phyloP scores from a whole-genome alignment of 2,888 invertebrate genomes.

The Cataglyphis altisquamis region DNA sequence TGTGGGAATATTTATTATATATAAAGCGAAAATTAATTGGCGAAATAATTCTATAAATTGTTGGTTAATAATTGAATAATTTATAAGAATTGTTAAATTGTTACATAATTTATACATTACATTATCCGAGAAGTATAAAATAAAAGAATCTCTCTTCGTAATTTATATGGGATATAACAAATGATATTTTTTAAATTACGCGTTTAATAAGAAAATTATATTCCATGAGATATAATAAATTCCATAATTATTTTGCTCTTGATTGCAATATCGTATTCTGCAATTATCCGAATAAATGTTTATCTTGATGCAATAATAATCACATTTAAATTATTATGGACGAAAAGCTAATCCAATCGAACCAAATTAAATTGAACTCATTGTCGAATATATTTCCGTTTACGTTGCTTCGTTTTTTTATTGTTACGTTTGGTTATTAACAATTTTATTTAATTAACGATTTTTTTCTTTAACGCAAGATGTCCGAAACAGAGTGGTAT shows the following conservation, averaged over 20 bases:
- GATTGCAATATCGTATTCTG: slow-evolving; percentile 39
- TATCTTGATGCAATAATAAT: slow-evolving; percentile 21
- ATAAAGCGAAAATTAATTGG: not conserved
- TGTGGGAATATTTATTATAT: not conserved
- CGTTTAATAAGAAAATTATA: not conserved
- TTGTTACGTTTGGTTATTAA: slow-evolving; percentile 32
- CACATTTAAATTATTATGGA: slow-evolving; percentile 27
- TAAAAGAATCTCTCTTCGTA: not conserved
- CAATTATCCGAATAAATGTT: slow-evolving; percentile 30
- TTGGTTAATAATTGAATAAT: slow-evolving; percentile 17
- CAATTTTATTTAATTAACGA: not conserved
- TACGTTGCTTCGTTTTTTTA: slow-evolving; percentile 25
- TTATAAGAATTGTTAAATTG: slow-evolving; percentile 17
- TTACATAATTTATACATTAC: not conserved
- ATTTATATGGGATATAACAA: not conserved
- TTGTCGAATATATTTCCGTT: slow-evolving; percentile 4
- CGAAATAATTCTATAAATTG: slow-evolving; percentile 1
- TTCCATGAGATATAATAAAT: not conserved
- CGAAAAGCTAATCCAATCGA: slow-evolving; percentile 29
- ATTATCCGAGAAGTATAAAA: not conserved
- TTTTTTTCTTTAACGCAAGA: slow-evolving; percentile 13
- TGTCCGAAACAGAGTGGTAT: slow-evolving; percentile 21
- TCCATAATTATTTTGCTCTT: slow-evolving; percentile 18
- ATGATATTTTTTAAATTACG: not conserved
- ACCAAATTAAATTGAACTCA: slow-evolving; percentile 29